Percentiles rank a stretch among this genome's conserved stretches.
Evolutionary conservation across 2,888 invertebrate species (phyloP).

Genomic region (Lagria hirta): DNA sequence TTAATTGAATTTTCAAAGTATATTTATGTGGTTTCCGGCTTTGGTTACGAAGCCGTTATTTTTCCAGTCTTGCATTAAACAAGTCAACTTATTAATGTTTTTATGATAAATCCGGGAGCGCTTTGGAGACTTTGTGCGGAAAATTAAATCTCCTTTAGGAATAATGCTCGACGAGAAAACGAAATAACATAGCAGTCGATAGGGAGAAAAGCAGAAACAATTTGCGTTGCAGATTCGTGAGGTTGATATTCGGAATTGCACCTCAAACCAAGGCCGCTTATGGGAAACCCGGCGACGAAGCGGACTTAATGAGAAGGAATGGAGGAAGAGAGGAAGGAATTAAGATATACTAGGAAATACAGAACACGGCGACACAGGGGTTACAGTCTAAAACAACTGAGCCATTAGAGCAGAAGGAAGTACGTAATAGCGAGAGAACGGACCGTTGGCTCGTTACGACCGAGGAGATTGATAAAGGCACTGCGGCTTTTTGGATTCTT

Average conservation of each 20-base stretch:
- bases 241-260: constrained; percentile 29
- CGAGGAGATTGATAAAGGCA: constrained; percentile 37
- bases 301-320: constrained; percentile 49
- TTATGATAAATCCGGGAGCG: not conserved
- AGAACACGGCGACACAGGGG: constrained; percentile 44
- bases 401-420: constrained; percentile 39
- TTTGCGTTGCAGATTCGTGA: constrained; percentile 33
- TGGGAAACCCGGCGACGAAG: constrained; percentile 35
- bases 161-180: constrained; percentile 11
- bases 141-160: constrained; percentile 9
- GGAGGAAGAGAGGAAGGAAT: constrained; percentile 46
- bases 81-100: constrained; percentile 4
- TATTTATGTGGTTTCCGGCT: too few species aligned
- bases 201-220: constrained; percentile 21
- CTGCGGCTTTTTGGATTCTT: constrained; percentile 13
- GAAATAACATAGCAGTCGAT: constrained; percentile 17
- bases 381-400: constrained; percentile 43
- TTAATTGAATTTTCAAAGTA: too few species aligned
- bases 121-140: not conserved
- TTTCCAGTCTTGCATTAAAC: not conserved
- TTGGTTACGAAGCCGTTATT: too few species aligned
- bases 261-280: constrained; percentile 19
- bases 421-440: constrained; percentile 41
- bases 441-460: constrained; percentile 35
- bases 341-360: constrained; percentile 49